These are phyloP conservation scores for Grapholita molesta DNA, from an alignment of 1,140 invertebrate genomes.

Conservation along the genomic window DNA sequence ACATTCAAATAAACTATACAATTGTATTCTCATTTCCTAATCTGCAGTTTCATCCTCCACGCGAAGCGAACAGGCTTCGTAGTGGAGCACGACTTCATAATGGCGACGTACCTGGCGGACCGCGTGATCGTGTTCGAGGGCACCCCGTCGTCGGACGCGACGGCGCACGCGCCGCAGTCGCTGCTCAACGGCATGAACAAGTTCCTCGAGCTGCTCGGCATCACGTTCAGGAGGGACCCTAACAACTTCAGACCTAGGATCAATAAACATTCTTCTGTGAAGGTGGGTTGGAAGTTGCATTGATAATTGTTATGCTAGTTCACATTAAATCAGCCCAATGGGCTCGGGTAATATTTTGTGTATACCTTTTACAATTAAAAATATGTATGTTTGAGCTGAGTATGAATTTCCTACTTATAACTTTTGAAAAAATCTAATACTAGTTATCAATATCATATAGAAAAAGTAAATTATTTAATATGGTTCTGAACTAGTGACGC, in stretches of 20 bases:
- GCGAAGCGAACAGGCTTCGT: slow-evolving; percentile 99
- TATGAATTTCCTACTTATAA: too few relatives aligned
- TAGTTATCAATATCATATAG: too few relatives aligned
- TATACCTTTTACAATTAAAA: too few relatives aligned
- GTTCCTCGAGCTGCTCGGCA: slow-evolving; percentile 97
- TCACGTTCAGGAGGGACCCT: slow-evolving; percentile 98
- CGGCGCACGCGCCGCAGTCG: slow-evolving; percentile 95
- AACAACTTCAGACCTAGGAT: slow-evolving; percentile 99
- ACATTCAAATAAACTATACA: too few relatives aligned
- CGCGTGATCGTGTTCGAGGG: slow-evolving; percentile 99
- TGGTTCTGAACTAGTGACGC: too few relatives aligned
- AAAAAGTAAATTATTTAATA: too few relatives aligned
- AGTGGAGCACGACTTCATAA: slow-evolving; percentile 99
- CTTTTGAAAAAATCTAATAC: too few relatives aligned
- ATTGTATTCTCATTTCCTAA: neutral
- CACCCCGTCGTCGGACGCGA: slow-evolving; percentile 90
- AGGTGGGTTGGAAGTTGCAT: slow-evolving; percentile 82
- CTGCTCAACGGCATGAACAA: slow-evolving; percentile 98
- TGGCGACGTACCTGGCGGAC: slow-evolving; percentile 99
- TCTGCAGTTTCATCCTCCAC: slow-evolving; percentile 95
- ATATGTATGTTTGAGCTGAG: too few relatives aligned
- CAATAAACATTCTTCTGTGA: slow-evolving; percentile 98
- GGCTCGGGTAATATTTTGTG: too few relatives aligned
- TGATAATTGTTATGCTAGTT: too few relatives aligned
- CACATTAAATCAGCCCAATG: too few relatives aligned